phyloP scores from a whole-genome alignment of 2,113 vertebrate species.

The Actenoides hombroni region DNA sequence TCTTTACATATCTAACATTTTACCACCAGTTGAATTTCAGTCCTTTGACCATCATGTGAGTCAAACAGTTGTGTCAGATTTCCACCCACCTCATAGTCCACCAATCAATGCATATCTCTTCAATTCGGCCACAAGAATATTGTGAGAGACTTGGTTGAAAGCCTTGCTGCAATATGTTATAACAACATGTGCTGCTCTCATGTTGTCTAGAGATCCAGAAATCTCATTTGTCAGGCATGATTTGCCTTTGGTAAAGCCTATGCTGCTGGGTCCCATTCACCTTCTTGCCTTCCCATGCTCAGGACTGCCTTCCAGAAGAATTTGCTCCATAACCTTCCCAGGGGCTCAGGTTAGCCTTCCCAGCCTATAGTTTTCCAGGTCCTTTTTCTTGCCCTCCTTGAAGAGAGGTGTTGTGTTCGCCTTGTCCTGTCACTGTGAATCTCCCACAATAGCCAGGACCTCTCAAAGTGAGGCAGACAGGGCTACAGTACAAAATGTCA shows the following conservation, averaged over 20 bases:
- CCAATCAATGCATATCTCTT: neutral
- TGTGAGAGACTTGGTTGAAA: neutral
- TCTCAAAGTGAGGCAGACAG: neutral
- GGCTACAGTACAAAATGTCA: neutral
- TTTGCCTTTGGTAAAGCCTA: neutral
- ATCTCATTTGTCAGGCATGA: neutral
- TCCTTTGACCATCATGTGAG: neutral
- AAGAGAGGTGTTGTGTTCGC: neutral
- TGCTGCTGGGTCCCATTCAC: neutral
- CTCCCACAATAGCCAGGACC: neutral
- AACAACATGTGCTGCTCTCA: neutral
- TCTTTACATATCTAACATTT: neutral
- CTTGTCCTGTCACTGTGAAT: neutral
- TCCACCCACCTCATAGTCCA: neutral
- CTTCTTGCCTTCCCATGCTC: neutral
- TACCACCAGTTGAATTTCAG: neutral
- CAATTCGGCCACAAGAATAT: neutral
- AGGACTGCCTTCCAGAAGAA: neutral
- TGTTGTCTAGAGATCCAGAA: neutral
- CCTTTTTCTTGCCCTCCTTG: neutral
- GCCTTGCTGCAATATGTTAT: rapidly evolving
- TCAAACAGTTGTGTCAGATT: neutral
- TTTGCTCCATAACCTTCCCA: neutral
- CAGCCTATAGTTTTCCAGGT: neutral
- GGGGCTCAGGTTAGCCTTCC: neutral